Conservation (phyloP, 2,113 vertebrate genomes). For the Malaclemys terrapin region DNA sequence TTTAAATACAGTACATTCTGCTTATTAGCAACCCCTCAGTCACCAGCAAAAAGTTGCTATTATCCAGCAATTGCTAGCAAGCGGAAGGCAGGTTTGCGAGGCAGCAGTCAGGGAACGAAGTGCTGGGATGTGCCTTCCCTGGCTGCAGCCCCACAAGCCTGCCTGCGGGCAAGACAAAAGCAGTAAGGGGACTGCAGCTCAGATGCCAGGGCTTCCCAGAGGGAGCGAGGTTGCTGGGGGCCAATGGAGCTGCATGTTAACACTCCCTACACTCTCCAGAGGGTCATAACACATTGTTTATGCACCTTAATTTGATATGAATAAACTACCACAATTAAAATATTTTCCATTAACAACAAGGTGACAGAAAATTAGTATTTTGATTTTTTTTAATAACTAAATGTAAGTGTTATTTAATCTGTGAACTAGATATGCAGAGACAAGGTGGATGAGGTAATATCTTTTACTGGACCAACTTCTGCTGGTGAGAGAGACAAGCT, state of each 20-base stretch:
- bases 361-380: slow-evolving; percentile 32
- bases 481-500: not conserved
- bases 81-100: not conserved
- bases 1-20: too few relatives aligned
- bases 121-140: not conserved
- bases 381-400: not conserved
- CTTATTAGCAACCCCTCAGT: too few relatives aligned
- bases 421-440: not conserved
- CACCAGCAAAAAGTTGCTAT: too few relatives aligned
- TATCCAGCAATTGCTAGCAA: not conserved
- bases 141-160: not conserved
- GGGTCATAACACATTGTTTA: not conserved
- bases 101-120: not conserved
- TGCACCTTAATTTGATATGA: slow-evolving; percentile 7
- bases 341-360: not conserved
- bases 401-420: not conserved
- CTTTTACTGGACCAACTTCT: not conserved
- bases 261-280: not conserved
- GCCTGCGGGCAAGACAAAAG: not conserved
- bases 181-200: not conserved
- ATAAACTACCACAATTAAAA: not conserved
- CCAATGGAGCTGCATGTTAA: not conserved
- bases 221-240: not conserved
- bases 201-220: not conserved
- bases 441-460: not conserved